These are phyloP conservation scores for Pangasianodon hypophthalmus DNA, from an alignment of 2,113 vertebrate genomes.

Conservation along the genomic window DNA sequence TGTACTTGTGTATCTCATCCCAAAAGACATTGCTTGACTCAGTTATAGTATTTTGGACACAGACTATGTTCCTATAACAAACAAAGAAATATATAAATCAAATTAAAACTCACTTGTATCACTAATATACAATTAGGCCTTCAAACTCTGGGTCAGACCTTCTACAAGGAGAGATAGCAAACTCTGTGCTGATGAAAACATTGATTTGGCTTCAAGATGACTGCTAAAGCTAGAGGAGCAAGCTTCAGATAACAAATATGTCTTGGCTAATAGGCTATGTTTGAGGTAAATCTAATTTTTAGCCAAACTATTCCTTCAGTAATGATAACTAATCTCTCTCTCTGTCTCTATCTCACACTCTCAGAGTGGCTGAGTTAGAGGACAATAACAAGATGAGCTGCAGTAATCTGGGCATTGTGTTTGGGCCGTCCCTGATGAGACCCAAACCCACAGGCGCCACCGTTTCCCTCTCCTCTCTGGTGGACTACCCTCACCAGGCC, in stretches of 20 bases:
- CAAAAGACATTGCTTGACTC: neutral
- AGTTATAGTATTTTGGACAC: neutral
- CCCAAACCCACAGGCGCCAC: constrained; percentile 90
- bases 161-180: neutral
- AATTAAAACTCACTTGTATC: neutral
- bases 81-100: neutral
- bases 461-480: constrained; percentile 90
- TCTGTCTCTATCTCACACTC: neutral
- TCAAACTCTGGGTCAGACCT: neutral
- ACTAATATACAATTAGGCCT: neutral
- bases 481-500: constrained; percentile 96
- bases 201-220: neutral
- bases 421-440: constrained; percentile 91
- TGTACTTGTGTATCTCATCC: neutral
- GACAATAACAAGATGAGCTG: constrained; percentile 95
- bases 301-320: neutral
- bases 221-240: neutral
- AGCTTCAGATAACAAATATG: neutral
- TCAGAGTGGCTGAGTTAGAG: constrained; percentile 88
- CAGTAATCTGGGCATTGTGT: constrained; percentile 91
- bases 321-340: neutral
- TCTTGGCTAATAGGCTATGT: neutral
- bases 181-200: neutral
- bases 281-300: neutral
- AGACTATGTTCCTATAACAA: neutral